Evolutionary conservation across 2,113 vertebrate genomes (phyloP).

Genomic region (Arizona elegans): DNA sequence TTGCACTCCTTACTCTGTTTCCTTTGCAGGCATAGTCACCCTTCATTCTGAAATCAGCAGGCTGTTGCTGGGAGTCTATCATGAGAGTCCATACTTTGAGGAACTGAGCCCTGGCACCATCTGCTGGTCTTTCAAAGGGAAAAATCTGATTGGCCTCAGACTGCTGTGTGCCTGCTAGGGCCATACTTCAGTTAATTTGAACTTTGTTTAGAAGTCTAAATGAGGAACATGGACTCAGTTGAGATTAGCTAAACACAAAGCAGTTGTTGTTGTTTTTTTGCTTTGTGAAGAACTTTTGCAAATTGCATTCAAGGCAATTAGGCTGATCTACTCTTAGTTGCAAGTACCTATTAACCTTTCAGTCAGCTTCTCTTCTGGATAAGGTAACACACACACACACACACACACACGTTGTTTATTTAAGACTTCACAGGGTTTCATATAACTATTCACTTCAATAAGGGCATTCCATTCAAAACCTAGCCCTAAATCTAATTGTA

Average conservation of each 20-base stretch:
- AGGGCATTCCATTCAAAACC: neutral
- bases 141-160: neutral
- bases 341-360: neutral
- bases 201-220: neutral
- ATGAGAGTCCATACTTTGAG: accelerated
- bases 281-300: neutral
- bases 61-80: accelerated
- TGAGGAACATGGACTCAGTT: too few relatives aligned
- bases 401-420: neutral
- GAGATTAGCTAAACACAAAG: neutral
- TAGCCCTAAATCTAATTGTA: neutral
- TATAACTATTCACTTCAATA: neutral
- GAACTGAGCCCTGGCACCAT: neutral
- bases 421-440: neutral
- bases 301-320: neutral
- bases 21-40: accelerated
- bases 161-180: neutral
- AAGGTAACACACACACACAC: neutral
- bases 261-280: neutral
- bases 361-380: neutral
- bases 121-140: neutral
- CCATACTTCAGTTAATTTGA: neutral
- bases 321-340: neutral
- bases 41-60: accelerated
- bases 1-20: neutral